phyloP scores from a whole-genome alignment of 2,888 invertebrate genomes.

The Cataglyphis cursor region DNA sequence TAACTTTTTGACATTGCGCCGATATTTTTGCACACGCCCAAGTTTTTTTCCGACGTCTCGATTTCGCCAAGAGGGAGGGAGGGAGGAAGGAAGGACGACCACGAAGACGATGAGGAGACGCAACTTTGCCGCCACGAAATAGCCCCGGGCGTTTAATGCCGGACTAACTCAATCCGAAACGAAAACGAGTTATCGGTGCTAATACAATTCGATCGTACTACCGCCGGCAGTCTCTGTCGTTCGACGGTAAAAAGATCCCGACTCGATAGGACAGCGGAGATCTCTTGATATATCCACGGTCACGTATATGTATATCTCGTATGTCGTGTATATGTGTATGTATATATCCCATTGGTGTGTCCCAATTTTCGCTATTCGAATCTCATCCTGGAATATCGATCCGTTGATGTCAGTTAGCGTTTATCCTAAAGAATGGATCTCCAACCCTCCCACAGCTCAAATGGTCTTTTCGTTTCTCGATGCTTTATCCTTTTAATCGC shows the following conservation, averaged over 20 bases:
- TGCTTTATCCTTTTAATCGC: not conserved
- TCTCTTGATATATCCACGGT: not conserved
- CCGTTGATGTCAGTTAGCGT: constrained; percentile 8
- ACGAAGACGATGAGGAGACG: not conserved
- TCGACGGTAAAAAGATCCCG: constrained; percentile 49
- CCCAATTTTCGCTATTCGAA: constrained; percentile 35
- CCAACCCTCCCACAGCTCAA: not conserved
- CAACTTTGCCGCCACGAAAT: not conserved
- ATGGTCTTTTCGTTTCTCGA: not conserved
- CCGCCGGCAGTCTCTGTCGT: constrained; percentile 42
- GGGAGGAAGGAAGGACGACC: not conserved
- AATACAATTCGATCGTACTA: constrained; percentile 57
- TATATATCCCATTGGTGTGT: not conserved
- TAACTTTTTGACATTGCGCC: constrained; percentile 9
- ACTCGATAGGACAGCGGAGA: constrained; percentile 25
- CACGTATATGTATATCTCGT: not conserved
- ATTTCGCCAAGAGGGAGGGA: not conserved
- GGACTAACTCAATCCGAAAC: constrained; percentile 65
- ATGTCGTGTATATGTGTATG: not conserved
- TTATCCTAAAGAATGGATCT: constrained; percentile 6
- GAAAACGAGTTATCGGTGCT: constrained; percentile 69
- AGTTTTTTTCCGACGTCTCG: not conserved
- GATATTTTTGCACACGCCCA: constrained; percentile 22
- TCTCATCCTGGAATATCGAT: constrained; percentile 12
- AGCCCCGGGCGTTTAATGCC: constrained; percentile 62